These are phyloP conservation scores for Parnassius glacialis DNA, from an alignment of 2,888 invertebrate genomes.

Conservation along the genomic window DNA sequence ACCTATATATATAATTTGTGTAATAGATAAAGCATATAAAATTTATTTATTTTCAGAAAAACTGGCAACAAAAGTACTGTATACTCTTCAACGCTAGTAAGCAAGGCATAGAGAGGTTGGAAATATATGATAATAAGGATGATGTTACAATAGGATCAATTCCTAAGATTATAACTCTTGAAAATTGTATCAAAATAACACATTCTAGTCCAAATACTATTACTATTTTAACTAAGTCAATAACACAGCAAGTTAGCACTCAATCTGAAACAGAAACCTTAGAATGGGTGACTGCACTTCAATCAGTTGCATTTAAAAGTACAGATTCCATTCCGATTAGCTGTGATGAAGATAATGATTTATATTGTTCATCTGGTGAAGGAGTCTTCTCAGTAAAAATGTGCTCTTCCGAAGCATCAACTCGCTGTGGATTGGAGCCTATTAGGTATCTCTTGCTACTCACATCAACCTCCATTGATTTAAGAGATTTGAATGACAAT, in stretches of 20 bases:
- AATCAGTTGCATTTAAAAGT: conserved; percentile 90
- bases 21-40: neutral
- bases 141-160: conserved; percentile 83
- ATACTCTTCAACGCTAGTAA: conserved; percentile 90
- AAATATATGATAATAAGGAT: conserved; percentile 91
- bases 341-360: conserved; percentile 92
- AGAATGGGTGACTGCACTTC: conserved; percentile 90
- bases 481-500: conserved; percentile 84
- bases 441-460: conserved; percentile 87
- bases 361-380: conserved; percentile 93
- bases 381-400: conserved; percentile 90
- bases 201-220: conserved; percentile 83
- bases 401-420: conserved; percentile 89
- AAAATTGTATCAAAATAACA: conserved; percentile 93
- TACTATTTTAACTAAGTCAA: conserved; percentile 88
- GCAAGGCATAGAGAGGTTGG: conserved; percentile 91
- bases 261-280: conserved; percentile 85
- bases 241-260: conserved; percentile 82
- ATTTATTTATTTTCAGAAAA: conserved; percentile 83
- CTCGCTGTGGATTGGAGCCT: conserved; percentile 86
- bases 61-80: conserved; percentile 90
- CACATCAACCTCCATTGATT: conserved; percentile 87
- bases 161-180: conserved; percentile 89
- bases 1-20: too few relatives aligned
- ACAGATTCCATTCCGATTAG: conserved; percentile 79